These are phyloP conservation scores for Enteromius afrohamiltoni DNA, from an alignment of 2,797 vertebrate species.

Conservation along the genomic window DNA sequence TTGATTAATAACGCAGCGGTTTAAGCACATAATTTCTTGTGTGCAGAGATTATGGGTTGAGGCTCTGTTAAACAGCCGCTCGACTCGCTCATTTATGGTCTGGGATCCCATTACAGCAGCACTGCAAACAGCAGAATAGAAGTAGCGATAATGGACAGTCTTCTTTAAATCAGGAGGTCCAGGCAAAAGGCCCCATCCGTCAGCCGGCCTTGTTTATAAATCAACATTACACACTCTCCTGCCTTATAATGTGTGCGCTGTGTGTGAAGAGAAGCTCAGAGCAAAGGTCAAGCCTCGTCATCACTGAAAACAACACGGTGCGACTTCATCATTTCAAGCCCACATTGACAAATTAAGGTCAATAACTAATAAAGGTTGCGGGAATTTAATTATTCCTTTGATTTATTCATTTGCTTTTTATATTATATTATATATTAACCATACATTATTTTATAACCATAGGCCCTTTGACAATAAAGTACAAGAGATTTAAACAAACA, in stretches of 20 bases:
- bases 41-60: slow-evolving; percentile 43
- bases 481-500: neutral
- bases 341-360: neutral
- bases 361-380: neutral
- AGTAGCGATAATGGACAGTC: slow-evolving; percentile 73
- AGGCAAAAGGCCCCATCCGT: neutral
- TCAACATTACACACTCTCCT: slow-evolving; percentile 22
- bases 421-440: too few relatives aligned
- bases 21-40: slow-evolving; percentile 47
- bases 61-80: slow-evolving; percentile 69
- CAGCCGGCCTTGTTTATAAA: slow-evolving; percentile 19
- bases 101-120: slow-evolving; percentile 72
- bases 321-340: neutral
- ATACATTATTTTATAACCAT: too few relatives aligned
- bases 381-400: neutral
- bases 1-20: slow-evolving; percentile 47
- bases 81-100: slow-evolving; percentile 71
- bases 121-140: slow-evolving; percentile 73
- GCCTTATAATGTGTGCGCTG: neutral
- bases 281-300: slow-evolving; percentile 13
- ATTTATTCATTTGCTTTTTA: neutral
- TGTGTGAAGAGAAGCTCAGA: slow-evolving; percentile 1
- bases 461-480: too few relatives aligned
- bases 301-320: neutral
- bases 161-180: slow-evolving; percentile 73